phyloP scores from a whole-genome alignment of 2,797 vertebrate species.

The Bufotes viridis region DNA sequence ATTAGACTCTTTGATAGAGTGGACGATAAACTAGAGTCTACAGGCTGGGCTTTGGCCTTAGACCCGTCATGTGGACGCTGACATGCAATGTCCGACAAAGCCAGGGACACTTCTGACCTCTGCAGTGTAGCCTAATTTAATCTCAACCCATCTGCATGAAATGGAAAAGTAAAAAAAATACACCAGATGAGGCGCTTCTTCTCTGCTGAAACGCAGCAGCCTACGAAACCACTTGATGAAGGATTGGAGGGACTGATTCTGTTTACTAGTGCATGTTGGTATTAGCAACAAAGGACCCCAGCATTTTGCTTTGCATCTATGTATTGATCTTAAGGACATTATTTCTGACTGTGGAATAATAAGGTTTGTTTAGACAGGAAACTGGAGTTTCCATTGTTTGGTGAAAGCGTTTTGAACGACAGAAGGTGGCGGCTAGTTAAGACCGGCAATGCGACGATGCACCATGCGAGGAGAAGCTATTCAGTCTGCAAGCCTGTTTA shows the following conservation, averaged over 20 bases:
- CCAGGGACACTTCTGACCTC: slow-evolving; percentile 33
- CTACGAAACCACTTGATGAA: neutral
- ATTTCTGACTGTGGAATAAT: slow-evolving; percentile 50
- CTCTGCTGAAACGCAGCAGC: neutral
- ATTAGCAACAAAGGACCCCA: slow-evolving; percentile 25
- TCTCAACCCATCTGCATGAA: slow-evolving; percentile 18
- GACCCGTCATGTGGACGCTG: slow-evolving; percentile 58
- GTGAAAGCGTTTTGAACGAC: slow-evolving; percentile 53
- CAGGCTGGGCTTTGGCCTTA: slow-evolving; percentile 68
- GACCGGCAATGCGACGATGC: slow-evolving; percentile 47
- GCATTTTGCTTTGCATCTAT: slow-evolving; percentile 31
- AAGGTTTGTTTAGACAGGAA: slow-evolving; percentile 56
- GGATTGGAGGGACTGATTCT: neutral
- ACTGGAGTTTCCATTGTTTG: slow-evolving; percentile 52
- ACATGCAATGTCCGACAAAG: slow-evolving; percentile 34
- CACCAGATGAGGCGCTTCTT: neutral
- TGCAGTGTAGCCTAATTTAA: slow-evolving; percentile 12
- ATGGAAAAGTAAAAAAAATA: neutral
- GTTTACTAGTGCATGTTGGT: slow-evolving; percentile 20
- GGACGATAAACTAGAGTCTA: slow-evolving; percentile 75
- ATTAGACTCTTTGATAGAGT: slow-evolving; percentile 79
- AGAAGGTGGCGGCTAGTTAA: slow-evolving; percentile 53
- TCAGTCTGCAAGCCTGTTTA: slow-evolving; percentile 50
- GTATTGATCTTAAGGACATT: slow-evolving; percentile 27
- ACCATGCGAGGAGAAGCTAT: slow-evolving; percentile 37